Evolutionary conservation across 23 tunicate species (phyloP).

Genomic region (Styela clava): DNA sequence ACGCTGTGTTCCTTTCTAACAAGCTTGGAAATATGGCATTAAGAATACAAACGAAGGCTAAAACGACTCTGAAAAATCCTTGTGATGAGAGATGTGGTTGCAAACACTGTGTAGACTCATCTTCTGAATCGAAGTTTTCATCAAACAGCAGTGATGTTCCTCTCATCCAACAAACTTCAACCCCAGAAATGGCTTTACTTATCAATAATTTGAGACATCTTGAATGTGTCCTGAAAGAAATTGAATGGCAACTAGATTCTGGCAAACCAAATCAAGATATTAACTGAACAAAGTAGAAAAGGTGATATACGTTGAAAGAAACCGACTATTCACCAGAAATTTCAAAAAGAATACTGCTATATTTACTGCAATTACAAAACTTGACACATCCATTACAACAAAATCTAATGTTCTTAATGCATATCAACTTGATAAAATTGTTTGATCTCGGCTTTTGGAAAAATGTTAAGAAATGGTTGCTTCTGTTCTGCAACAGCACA

Average conservation of each 20-base stretch:
- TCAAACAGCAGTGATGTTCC: slow-evolving; percentile 60
- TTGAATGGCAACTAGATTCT: slow-evolving; percentile 53
- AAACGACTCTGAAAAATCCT: slow-evolving; percentile 34
- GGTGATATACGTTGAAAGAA: too few species aligned
- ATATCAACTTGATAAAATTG: too few species aligned
- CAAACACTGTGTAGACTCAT: background rate
- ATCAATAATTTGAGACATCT: slow-evolving; percentile 81
- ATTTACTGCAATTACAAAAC: too few species aligned
- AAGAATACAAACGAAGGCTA: slow-evolving; percentile 44
- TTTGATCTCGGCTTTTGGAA: too few species aligned
- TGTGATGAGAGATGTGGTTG: slow-evolving; percentile 29
- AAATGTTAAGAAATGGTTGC: too few species aligned
- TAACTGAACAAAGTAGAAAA: too few species aligned
- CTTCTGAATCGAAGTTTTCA: background rate
- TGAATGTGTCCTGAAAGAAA: slow-evolving; percentile 32
- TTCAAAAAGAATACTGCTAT: too few species aligned
- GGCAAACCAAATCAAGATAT: slow-evolving; percentile 17
- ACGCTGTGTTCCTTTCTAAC: slow-evolving; percentile 74
- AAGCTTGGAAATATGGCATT: slow-evolving; percentile 55
- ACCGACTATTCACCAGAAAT: too few species aligned
- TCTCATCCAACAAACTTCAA: slow-evolving; percentile 77
- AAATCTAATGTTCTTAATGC: too few species aligned
- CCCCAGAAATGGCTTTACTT: slow-evolving; percentile 88
- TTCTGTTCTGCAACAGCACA: too few species aligned
- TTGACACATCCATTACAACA: too few species aligned